Conservation (phyloP, 2,888 invertebrate species). For the Mesochorus sp. region DNA sequence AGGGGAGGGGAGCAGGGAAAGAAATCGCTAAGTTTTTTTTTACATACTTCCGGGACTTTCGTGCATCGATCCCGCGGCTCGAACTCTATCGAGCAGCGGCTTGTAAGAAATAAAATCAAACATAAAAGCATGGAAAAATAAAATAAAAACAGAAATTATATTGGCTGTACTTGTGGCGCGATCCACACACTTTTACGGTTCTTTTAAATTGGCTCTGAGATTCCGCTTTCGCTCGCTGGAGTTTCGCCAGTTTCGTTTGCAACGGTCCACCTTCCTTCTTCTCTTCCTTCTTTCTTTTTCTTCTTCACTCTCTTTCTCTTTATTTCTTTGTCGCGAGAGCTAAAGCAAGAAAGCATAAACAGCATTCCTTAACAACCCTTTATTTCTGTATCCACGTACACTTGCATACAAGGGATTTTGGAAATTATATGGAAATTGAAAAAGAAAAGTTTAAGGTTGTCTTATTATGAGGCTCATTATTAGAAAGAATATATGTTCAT, state of each 20-base stretch:
- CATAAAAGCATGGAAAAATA: neutral
- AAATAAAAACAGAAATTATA: slow-evolving; percentile 2
- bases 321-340: neutral
- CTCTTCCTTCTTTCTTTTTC: neutral
- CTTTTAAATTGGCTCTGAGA: slow-evolving; percentile 71
- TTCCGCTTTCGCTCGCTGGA: slow-evolving; percentile 65
- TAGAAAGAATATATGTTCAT: too few species aligned
- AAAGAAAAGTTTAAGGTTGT: too few species aligned
- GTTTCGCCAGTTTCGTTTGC: slow-evolving; percentile 68
- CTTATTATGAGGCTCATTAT: slow-evolving; percentile 14
- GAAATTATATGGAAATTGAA: too few species aligned
- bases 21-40: slow-evolving; percentile 27
- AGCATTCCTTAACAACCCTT: slow-evolving; percentile 67
- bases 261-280: slow-evolving; percentile 19
- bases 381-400: slow-evolving; percentile 38
- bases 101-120: neutral
- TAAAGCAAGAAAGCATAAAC: slow-evolving; percentile 2
- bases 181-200: slow-evolving; percentile 69
- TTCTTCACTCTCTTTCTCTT: neutral
- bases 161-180: slow-evolving; percentile 25
- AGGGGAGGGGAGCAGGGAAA: neutral
- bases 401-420: neutral
- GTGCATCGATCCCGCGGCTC: slow-evolving; percentile 27
- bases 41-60: slow-evolving; percentile 10
- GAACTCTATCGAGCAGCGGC: slow-evolving; percentile 4